phyloP scores from a whole-genome alignment of 2,113 vertebrate genomes.

The Pangasianodon hypophthalmus region DNA sequence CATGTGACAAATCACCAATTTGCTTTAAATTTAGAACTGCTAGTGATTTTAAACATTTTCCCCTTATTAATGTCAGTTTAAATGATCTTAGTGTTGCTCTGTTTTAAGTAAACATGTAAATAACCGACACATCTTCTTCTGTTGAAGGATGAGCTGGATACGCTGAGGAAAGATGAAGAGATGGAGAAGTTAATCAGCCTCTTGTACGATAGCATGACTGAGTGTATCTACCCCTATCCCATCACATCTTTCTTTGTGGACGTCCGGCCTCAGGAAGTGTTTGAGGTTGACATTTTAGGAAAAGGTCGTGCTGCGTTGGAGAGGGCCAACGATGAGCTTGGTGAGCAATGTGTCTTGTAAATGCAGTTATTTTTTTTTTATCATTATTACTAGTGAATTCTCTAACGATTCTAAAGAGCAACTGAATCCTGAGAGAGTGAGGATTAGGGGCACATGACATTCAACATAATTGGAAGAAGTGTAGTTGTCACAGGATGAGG shows the following conservation, averaged over 20 bases:
- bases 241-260: slow-evolving; percentile 78
- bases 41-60: too few species aligned
- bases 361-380: background rate
- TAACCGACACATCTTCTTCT: slow-evolving; percentile 32
- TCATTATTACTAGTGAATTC: background rate
- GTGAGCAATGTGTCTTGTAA: slow-evolving; percentile 60
- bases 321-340: slow-evolving; percentile 80
- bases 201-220: slow-evolving; percentile 85
- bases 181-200: slow-evolving; percentile 66
- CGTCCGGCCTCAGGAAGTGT: slow-evolving; percentile 70
- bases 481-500: slow-evolving; percentile 66
- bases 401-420: background rate
- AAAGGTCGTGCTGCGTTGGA: slow-evolving; percentile 78
- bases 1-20: background rate
- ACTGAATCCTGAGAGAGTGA: background rate
- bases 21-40: background rate
- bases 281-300: slow-evolving; percentile 78
- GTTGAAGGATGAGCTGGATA: slow-evolving; percentile 51
- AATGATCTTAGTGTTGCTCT: background rate
- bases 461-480: slow-evolving; percentile 57
- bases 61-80: background rate
- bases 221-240: slow-evolving; percentile 79
- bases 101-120: background rate
- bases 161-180: slow-evolving; percentile 52
- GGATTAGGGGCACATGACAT: slow-evolving; percentile 8